Evolutionary conservation across 2,113 vertebrate species (phyloP).

Genomic region (Pygoscelis adeliae): DNA sequence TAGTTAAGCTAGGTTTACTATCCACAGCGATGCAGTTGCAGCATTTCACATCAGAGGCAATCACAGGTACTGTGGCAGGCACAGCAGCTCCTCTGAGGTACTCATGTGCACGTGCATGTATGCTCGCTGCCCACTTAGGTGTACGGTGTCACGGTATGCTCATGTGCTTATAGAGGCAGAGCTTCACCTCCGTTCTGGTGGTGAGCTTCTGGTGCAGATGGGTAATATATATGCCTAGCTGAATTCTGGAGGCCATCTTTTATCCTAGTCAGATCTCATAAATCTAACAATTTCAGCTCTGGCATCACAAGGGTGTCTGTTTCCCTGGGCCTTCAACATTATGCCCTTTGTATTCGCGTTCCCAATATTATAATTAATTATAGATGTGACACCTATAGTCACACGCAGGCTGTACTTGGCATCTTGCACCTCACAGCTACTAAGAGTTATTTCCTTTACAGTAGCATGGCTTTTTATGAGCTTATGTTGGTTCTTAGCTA

Average conservation of each 20-base stretch:
- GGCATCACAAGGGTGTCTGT: background rate
- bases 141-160: fast-evolving
- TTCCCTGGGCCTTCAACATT: background rate
- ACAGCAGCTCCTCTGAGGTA: background rate
- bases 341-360: background rate
- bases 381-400: background rate
- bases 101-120: fast-evolving
- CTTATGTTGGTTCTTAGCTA: background rate
- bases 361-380: background rate
- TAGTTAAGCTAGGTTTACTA: background rate
- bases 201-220: background rate
- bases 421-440: background rate
- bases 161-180: background rate
- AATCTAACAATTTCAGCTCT: background rate
- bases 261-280: background rate
- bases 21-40: fast-evolving
- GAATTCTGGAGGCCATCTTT: background rate
- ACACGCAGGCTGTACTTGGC: background rate
- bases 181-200: background rate
- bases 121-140: background rate
- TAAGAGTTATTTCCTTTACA: background rate
- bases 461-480: background rate
- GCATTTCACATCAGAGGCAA: background rate
- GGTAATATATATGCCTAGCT: background rate
- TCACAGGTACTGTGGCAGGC: background rate